A percentile compares a stretch with the other conserved stretches of the same genome.
These are phyloP conservation scores for Leptobrachium ailaonicum DNA, from an alignment of 2,113 vertebrate species.

Conservation along the genomic window DNA sequence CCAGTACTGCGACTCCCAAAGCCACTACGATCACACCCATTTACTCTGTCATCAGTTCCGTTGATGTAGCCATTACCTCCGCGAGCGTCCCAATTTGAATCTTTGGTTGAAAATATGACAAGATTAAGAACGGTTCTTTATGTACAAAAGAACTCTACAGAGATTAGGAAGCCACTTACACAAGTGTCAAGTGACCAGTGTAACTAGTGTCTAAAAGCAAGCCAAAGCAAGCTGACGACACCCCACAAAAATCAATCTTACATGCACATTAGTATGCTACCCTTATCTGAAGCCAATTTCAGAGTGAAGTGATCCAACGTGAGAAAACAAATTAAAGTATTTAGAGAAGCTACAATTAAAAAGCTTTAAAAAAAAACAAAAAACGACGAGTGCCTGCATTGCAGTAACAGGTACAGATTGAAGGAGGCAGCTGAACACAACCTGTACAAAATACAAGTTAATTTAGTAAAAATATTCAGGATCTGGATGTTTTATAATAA, in stretches of 20 bases:
- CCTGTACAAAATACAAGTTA: too few species aligned
- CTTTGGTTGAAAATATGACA: constrained; percentile 54
- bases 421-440: background rate
- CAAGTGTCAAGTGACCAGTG: background rate
- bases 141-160: background rate
- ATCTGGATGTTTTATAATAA: too few species aligned
- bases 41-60: constrained; percentile 72
- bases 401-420: background rate
- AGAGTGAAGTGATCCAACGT: background rate
- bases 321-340: background rate
- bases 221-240: constrained; percentile 43
- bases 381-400: constrained; percentile 5
- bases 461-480: too few species aligned
- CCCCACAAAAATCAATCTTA: constrained; percentile 19
- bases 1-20: constrained; percentile 66
- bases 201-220: constrained; percentile 40
- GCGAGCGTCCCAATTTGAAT: constrained; percentile 69
- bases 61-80: constrained; percentile 78
- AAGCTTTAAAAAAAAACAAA: background rate
- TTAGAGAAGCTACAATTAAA: background rate
- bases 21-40: constrained; percentile 66
- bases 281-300: constrained; percentile 1
- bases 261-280: constrained; percentile 42
- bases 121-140: too few species aligned
- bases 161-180: background rate